Conservation (phyloP, 2,113 vertebrate species). For the Rattus rattus region DNA sequence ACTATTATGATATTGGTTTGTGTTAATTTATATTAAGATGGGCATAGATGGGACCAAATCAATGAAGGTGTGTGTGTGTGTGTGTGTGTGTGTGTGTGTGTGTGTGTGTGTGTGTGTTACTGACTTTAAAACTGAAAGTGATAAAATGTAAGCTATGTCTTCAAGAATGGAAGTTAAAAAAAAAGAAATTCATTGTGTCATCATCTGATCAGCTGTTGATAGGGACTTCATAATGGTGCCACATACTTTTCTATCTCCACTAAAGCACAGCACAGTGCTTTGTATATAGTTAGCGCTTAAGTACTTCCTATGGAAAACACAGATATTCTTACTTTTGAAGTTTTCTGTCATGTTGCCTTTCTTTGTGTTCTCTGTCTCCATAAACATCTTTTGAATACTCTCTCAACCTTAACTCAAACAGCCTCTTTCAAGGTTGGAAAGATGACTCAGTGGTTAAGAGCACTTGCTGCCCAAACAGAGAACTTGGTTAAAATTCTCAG, state of each 20-base stretch:
- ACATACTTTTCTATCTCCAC: background rate
- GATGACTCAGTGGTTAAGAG: background rate
- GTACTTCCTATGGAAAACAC: background rate
- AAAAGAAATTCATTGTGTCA: background rate
- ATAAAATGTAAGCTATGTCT: background rate
- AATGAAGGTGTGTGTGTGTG: background rate
- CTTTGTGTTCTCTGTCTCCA: background rate
- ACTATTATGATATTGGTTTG: background rate
- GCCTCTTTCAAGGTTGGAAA: background rate
- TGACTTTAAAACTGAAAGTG: constrained; percentile 16
- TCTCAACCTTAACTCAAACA: background rate
- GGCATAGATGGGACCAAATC: background rate
- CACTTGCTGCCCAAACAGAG: background rate
- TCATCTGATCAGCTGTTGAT: background rate
- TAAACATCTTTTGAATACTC: background rate
- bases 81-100: background rate
- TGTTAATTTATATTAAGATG: background rate
- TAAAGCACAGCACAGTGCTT: background rate
- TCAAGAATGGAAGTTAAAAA: background rate
- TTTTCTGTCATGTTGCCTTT: background rate
- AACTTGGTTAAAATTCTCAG: background rate
- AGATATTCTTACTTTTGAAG: background rate
- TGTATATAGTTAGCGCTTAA: background rate
- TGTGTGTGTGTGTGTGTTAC: background rate
- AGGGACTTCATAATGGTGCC: background rate